A percentile compares a stretch with the other conserved stretches of the same genome.
phyloP scores from a whole-genome alignment of 2,888 invertebrate species.

The Tryphoninae sp. region DNA sequence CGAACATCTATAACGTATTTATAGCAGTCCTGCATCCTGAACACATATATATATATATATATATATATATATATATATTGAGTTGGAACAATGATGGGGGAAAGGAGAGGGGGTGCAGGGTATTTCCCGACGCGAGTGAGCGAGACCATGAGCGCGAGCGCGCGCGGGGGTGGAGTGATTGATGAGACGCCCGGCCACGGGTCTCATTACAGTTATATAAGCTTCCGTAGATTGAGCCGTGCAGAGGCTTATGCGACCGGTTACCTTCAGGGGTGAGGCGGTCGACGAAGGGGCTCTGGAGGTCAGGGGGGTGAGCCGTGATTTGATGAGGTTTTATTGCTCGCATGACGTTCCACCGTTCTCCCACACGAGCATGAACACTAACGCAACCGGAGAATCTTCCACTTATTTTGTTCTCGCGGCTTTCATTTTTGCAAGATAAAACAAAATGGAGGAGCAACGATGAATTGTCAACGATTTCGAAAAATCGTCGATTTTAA shows the following conservation, averaged over 20 bases:
- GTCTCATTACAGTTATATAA: constrained; percentile 82
- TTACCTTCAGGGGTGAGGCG: constrained; percentile 46
- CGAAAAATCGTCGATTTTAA: too few relatives aligned
- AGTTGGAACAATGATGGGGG: constrained; percentile 53
- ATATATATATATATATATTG: constrained; percentile 17
- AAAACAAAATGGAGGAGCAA: constrained; percentile 35
- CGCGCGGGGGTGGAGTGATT: constrained; percentile 77
- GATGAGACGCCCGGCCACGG: constrained; percentile 80
- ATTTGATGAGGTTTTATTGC: constrained; percentile 82
- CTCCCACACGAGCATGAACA: constrained; percentile 34
- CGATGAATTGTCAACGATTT: neutral
- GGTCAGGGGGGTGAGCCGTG: constrained; percentile 75
- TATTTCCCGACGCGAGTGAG: constrained; percentile 56
- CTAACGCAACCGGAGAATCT: constrained; percentile 28
- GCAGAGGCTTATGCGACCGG: constrained; percentile 79
- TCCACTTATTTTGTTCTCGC: constrained; percentile 57
- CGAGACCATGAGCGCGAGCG: constrained; percentile 65
- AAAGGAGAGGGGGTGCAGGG: constrained; percentile 47
- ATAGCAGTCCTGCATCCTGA: constrained; percentile 53
- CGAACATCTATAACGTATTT: constrained; percentile 66
- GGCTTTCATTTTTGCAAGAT: constrained; percentile 49
- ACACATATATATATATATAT: neutral
- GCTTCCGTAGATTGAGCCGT: constrained; percentile 81
- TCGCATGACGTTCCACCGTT: constrained; percentile 75
- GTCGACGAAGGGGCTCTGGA: too few relatives aligned